Conservation (phyloP, 2,888 invertebrate species). For the Saturnia pavonia region DNA sequence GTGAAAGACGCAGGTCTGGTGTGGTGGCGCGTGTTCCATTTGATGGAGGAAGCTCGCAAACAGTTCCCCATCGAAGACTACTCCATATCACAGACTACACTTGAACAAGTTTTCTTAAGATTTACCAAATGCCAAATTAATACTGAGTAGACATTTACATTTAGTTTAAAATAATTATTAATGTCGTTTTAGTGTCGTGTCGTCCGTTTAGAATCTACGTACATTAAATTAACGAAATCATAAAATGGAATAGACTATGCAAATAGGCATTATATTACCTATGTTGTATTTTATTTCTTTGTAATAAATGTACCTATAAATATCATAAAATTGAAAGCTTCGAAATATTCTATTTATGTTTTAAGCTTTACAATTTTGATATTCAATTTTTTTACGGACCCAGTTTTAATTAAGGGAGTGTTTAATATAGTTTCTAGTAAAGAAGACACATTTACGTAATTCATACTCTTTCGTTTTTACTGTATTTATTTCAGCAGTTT, state of each 20-base stretch:
- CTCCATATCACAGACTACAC: slow-evolving; percentile 89
- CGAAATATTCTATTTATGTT: not conserved
- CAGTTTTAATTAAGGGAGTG: not conserved
- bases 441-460: too few relatives aligned
- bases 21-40: slow-evolving; percentile 86
- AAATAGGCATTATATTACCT: not conserved
- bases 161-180: not conserved
- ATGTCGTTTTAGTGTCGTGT: not conserved
- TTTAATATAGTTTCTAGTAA: too few relatives aligned
- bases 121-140: slow-evolving; percentile 74
- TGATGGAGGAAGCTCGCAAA: slow-evolving; percentile 83
- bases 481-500: too few relatives aligned
- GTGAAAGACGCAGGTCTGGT: slow-evolving; percentile 79
- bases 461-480: too few relatives aligned
- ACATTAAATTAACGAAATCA: not conserved
- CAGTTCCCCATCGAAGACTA: slow-evolving; percentile 88
- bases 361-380: not conserved
- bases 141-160: not conserved
- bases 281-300: not conserved
- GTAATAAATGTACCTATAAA: not conserved
- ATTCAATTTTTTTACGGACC: not conserved
- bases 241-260: not conserved
- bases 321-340: not conserved
- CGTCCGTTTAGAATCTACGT: not conserved
- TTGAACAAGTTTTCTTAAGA: slow-evolving; percentile 89